phyloP scores from a whole-genome alignment of 2,888 invertebrate species.

The Lochmaea crataegi region DNA sequence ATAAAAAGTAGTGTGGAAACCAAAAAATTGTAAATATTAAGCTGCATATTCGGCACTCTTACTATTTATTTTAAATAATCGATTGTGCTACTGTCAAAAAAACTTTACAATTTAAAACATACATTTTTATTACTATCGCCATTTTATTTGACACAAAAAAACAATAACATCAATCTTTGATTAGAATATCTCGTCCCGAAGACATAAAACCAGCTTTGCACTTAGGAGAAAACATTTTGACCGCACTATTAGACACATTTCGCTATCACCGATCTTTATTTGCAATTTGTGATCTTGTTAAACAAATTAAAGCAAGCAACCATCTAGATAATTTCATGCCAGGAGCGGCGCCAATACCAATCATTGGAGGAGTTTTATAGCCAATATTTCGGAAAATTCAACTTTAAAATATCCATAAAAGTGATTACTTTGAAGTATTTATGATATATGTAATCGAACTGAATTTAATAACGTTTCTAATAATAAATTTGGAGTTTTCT shows the following conservation, averaged over 20 bases:
- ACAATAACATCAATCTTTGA: conserved; percentile 4
- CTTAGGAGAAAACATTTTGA: conserved; percentile 16
- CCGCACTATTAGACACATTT: conserved; percentile 33
- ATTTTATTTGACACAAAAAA: neutral
- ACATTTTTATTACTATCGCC: neutral
- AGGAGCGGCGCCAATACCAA: neutral
- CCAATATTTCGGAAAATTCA: too few species aligned
- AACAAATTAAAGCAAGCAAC: conserved; percentile 56
- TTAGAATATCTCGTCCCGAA: conserved; percentile 5
- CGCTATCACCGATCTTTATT: conserved; percentile 44
- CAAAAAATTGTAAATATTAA: too few species aligned
- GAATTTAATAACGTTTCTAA: too few species aligned
- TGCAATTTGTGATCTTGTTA: conserved; percentile 55
- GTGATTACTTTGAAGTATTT: too few species aligned
- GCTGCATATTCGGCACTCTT: too few species aligned
- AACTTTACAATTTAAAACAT: neutral
- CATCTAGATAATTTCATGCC: conserved; percentile 56
- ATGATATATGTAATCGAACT: too few species aligned
- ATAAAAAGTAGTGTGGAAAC: too few species aligned
- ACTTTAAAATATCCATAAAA: too few species aligned
- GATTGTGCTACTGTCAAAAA: too few species aligned
- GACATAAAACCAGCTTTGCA: conserved; percentile 7
- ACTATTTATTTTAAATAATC: too few species aligned
- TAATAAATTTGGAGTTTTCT: too few species aligned
- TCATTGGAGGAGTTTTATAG: neutral